Base-by-base conservation (phyloP, 2,888 invertebrate species). In the Drosophila kuntzei region DNA sequence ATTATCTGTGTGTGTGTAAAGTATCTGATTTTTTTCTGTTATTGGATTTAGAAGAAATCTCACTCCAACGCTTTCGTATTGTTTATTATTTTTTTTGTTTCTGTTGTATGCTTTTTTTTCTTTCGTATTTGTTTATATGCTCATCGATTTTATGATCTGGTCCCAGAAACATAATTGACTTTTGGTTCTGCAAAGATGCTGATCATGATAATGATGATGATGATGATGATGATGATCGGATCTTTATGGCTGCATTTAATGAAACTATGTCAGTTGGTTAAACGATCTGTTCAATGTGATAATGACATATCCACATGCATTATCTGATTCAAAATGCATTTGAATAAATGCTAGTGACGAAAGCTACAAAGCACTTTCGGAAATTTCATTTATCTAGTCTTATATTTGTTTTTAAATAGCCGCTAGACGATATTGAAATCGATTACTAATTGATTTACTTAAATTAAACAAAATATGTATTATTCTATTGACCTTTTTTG, bases 231-330 rank as follows among this genome's bases (percentile, higher is more conserved):
- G 55, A 62, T 70, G 36, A 51, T 57, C 34, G 20, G 39, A 20
- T 57, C 51, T 57, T 25, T 63, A 59, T 70, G 49, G 53, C 36
- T 39, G 34, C 47, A 54, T 60, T 55, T 37, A 7, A 11, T 20
- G 29, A 49, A 76, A 60, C 71, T 65, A 50, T 76, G 76, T 76
- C 65, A 74, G 61, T 76, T 62, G 77, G 72, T 36, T 71, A 66
- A 71, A 46, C 50, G 76, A 58, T 46, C 57, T 41, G 50, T 54
- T 37, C 25, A 46, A 69, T 69, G 8, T 12, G 63, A 69, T 69
- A 49, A 46, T 41, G 25, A 20, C 49, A 55, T 39, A 36, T 47
- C 39, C 53, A 53, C 7, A 4, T 36, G 14, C 22, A 32, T 39
- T 37, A 58, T 49, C 37, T 32, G 49, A 53, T 50, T 47, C 25